Evolutionary conservation across 1,140 invertebrate species (phyloP), one percentile per base, ranked within the genome.

Genomic region (Orius insidiosus): DNA sequence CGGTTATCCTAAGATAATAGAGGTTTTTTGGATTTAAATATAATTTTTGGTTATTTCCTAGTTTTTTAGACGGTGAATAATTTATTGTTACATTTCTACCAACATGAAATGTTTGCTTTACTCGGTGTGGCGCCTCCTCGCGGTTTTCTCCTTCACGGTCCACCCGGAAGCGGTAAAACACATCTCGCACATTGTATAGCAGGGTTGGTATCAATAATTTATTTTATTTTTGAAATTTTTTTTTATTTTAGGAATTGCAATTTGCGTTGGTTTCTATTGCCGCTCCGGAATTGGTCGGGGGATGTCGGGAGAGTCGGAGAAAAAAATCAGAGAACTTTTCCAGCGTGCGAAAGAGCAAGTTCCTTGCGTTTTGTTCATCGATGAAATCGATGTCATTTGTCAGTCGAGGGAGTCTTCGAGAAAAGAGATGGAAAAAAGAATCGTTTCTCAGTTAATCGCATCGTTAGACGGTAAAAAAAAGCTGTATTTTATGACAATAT

Each of bases 291-390:
- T 60, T 98, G 35, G 76, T 98, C 18, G 83, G 80, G n/a, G 93
- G 10, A 74, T 96, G 52, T 94, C 90, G 2, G 93, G 93, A 0
- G 92, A 97, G 60, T 94, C 86, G 9, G 94, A 98, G 67, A 79
- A 86, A 55, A 74, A 86, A 53, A 86, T 98, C 45, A 69, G 92
- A 47, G 79, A 92, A 49, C 59, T 96, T 3, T 98, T 98, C 68
- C 78, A 89, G 31, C 75, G 80, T 60, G 90, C 89, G 13, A 60
- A 74, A 4, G 62, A 68, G 24, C 58, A 70, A 30, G 74, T 83
- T 30, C 86, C 87, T 0, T 86, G 85, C 62, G 71, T 96, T 16
- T 61, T 95, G n/a, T 90, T 96, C 54, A 78, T 96, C 46, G 92
- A 96, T 64, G 87, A 94, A 67, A 84, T 96, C 45, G 92, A 96